A percentile compares a stretch with the other conserved stretches of the same genome.
These are phyloP conservation scores for Podilymbus podiceps DNA, from an alignment of 2,113 vertebrate species.

Conservation along the genomic window DNA sequence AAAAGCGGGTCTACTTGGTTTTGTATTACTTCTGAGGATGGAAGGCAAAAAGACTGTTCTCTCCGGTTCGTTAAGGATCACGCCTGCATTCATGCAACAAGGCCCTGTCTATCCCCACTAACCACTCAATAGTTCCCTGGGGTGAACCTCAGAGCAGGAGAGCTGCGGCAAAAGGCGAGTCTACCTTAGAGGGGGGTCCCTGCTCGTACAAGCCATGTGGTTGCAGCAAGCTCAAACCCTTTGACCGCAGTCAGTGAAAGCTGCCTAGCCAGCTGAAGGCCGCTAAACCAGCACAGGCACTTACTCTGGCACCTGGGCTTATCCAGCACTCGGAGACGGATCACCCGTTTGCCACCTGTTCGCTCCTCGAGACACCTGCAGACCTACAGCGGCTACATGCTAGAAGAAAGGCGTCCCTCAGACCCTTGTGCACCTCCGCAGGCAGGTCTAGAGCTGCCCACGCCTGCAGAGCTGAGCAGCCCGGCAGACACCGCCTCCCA, in stretches of 20 bases:
- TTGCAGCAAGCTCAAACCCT: background rate
- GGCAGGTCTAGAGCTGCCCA: background rate
- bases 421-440: background rate
- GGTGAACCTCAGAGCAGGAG: background rate
- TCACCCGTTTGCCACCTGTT: background rate
- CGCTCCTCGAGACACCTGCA: background rate
- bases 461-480: rapidly evolving
- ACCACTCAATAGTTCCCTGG: background rate
- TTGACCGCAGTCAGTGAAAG: background rate
- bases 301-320: background rate
- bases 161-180: background rate
- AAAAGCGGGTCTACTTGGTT: background rate
- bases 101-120: background rate
- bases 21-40: background rate
- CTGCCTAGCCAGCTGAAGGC: background rate
- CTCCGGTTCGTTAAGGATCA: background rate
- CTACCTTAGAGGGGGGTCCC: background rate
- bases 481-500: rapidly evolving
- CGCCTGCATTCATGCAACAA: background rate
- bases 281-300: background rate
- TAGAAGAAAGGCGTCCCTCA: background rate
- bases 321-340: background rate
- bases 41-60: background rate
- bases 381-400: rapidly evolving
- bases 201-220: background rate